Evolutionary conservation across 2,113 vertebrate species (phyloP).

Genomic region (Myiozetetes cayanensis): DNA sequence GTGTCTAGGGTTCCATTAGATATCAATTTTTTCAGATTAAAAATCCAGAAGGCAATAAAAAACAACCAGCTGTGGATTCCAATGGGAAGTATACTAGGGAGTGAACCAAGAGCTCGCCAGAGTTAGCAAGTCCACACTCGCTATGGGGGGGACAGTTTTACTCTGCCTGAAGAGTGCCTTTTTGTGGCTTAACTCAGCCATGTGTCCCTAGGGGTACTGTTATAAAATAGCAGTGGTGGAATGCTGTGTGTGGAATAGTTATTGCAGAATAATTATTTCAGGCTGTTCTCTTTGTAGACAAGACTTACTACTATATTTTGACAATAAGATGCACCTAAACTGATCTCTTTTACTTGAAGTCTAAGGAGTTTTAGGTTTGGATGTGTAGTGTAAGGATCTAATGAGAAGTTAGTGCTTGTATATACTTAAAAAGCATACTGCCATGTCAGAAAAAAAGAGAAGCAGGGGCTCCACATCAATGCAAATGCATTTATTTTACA

Average conservation of each 20-base stretch:
- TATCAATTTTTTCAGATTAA: neutral
- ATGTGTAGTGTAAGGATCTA: neutral
- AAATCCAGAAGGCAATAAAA: constrained; percentile 1
- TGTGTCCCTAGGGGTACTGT: constrained; percentile 53
- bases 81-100: constrained; percentile 32
- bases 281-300: constrained; percentile 27
- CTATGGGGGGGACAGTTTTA: constrained; percentile 58
- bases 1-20: constrained; percentile 1
- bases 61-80: constrained; percentile 14
- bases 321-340: constrained; percentile 8
- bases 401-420: neutral
- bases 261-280: constrained; percentile 58
- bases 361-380: neutral
- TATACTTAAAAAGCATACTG: neutral
- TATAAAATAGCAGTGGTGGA: constrained; percentile 63
- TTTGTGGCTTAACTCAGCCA: constrained; percentile 63
- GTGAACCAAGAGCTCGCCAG: constrained; percentile 42
- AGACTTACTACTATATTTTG: neutral
- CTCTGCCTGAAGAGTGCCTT: constrained; percentile 54
- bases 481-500: neutral
- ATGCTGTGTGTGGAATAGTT: constrained; percentile 54
- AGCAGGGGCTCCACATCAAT: neutral
- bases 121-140: constrained; percentile 65
- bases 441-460: neutral
- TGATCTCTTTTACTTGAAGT: neutral